Conservation (phyloP, 64 coral and sea anemone species). For the Platygyra sinensis region DNA sequence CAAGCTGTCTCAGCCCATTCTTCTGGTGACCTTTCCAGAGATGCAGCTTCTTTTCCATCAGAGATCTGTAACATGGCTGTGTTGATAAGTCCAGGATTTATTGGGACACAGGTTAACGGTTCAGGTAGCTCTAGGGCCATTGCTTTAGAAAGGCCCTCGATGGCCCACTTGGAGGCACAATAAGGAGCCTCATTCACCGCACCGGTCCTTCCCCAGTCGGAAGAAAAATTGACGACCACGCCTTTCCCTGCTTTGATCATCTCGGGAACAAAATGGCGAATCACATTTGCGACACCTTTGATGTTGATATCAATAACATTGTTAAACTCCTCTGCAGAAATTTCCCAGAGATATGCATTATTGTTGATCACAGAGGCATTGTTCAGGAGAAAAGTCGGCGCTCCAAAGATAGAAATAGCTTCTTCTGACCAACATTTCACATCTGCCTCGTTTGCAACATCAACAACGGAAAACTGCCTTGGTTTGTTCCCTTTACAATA, state of each 20-base stretch:
- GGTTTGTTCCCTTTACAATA: slow-evolving; percentile 28
- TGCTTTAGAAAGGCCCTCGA: slow-evolving; percentile 86
- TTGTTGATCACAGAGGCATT: slow-evolving; percentile 32
- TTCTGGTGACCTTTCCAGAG: slow-evolving; percentile 7
- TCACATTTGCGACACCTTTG: slow-evolving; percentile 64
- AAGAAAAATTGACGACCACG: slow-evolving; percentile 74
- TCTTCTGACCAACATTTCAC: slow-evolving; percentile 54
- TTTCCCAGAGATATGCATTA: slow-evolving; percentile 47
- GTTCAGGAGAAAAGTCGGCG: slow-evolving; percentile 64
- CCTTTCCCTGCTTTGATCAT: slow-evolving; percentile 70
- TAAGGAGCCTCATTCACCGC: slow-evolving; percentile 68
- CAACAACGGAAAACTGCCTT: slow-evolving; percentile 59
- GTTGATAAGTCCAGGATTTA: slow-evolving; percentile 87
- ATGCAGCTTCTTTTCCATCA: slow-evolving; percentile 49
- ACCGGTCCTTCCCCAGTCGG: slow-evolving; percentile 61
- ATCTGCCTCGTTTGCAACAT: slow-evolving; percentile 21
- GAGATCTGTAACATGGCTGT: slow-evolving; percentile 59
- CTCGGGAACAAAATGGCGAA: slow-evolving; percentile 65
- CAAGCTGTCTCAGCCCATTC: slow-evolving; percentile 67
- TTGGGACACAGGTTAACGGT: slow-evolving; percentile 66
- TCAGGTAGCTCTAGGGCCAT: slow-evolving; percentile 80
- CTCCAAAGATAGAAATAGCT: slow-evolving; percentile 31
- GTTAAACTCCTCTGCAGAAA: slow-evolving; percentile 63
- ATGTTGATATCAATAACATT: slow-evolving; percentile 72
- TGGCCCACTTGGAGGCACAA: slow-evolving; percentile 82